Base-by-base conservation (phyloP, 2,113 vertebrate genomes). In the Phylloscopus whistleri region DNA sequence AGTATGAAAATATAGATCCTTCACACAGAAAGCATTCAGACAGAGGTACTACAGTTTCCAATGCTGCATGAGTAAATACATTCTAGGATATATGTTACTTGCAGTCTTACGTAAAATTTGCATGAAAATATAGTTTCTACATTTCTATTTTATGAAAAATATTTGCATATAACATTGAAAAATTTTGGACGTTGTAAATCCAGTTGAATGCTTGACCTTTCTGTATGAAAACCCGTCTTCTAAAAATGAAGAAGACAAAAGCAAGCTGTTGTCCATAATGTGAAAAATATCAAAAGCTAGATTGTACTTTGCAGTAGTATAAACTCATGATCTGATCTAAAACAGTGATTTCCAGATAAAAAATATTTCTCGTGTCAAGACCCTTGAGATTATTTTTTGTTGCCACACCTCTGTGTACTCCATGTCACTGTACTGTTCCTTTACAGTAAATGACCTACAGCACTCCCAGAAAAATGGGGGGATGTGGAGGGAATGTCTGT, bases 21-120 rank as follows among this genome's bases (percentile, higher is more conserved):
- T 89, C 59, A 82, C 3, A 7, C 15, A 81, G 49, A 63, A 83
- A 76, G 2, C 27, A 31, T 62, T 82, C 27, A 82, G 8, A 31
- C 16, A 75, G 31, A 74, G 2, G 5, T 78, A 63, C 3, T 56
- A 35, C 16, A 46, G 28, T 37, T 90, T 84, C 33, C 7, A 75
- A 4, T 44, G 9, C 9, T 70, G 2, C 0, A 2, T 78, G 19
- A 62, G 13, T 67, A 87, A 88, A 35, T 53, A 16, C 0, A 2
- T 81, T 62, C 35, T 69, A 35, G 8, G 17, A 37, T 13, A 17
- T 27, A 35, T 18, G 3, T 52, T 49, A 26, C 6, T 46, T 23
- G 55, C 6, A 7, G 12, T 1, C 7, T 89, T 83, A 58, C 37
- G 74, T 62, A 58, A 84, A 55, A 35, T 48, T 27, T 80, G 3